phyloP scores from a whole-genome alignment of 2,797 vertebrate genomes.

The Falco berigora region DNA sequence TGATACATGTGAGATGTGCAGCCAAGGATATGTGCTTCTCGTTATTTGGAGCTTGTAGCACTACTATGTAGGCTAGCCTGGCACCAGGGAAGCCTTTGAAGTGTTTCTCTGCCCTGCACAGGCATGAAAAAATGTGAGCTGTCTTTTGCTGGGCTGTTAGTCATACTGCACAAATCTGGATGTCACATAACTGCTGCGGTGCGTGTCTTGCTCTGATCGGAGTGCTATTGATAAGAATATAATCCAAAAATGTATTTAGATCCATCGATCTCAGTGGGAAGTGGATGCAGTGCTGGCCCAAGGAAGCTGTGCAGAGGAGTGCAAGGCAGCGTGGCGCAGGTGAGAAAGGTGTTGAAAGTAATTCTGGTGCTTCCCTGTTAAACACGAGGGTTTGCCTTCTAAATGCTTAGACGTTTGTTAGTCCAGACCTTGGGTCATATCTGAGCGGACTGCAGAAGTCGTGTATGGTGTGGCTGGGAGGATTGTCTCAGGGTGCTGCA shows the following conservation, averaged over 20 bases:
- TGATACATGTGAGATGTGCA: neutral
- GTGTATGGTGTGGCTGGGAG: neutral
- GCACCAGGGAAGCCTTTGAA: neutral
- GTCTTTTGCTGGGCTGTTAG: neutral
- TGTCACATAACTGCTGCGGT: neutral
- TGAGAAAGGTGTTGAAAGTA: neutral
- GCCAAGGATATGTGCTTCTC: neutral
- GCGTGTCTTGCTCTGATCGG: neutral
- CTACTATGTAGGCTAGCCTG: fast-evolving
- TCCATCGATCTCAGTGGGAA: neutral
- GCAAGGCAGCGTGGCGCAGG: neutral
- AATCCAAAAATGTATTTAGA: neutral
- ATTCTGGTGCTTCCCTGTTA: neutral
- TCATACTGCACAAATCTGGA: neutral
- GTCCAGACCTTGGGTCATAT: neutral
- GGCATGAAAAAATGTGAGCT: neutral
- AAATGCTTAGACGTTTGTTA: fast-evolving
- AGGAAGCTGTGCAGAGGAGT: neutral
- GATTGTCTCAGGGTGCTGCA: neutral
- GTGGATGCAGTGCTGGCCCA: neutral
- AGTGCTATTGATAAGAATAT: neutral
- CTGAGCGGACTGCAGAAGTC: neutral
- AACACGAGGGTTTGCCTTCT: neutral
- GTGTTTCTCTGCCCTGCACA: neutral
- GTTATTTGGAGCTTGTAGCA: neutral